Evolutionary conservation across 92 coral and sea anemone species (phyloP).

Genomic region (Umimayanthus chanpuru): DNA sequence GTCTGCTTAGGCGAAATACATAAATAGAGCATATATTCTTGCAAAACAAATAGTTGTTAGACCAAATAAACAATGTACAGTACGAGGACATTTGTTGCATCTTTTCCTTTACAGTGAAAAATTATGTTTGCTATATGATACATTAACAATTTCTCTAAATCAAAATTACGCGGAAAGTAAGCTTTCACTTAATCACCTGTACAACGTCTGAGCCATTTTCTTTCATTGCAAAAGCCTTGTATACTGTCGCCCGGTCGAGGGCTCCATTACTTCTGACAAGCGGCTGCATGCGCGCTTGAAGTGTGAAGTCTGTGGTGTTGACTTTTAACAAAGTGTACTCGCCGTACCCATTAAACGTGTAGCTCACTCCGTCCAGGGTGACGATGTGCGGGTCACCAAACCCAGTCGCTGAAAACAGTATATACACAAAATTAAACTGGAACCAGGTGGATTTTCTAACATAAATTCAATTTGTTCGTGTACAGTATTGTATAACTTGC

Average conservation of each 20-base stretch:
- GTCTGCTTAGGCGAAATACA: too few relatives aligned
- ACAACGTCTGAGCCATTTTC: slow-evolving; percentile 68
- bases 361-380: slow-evolving; percentile 52
- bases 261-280: slow-evolving; percentile 37
- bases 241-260: slow-evolving; percentile 66
- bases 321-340: slow-evolving; percentile 65
- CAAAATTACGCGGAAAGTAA: neutral
- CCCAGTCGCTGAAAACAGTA: slow-evolving; percentile 31
- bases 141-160: neutral
- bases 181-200: slow-evolving; percentile 50
- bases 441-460: neutral
- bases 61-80: too few relatives aligned
- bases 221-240: slow-evolving; percentile 69
- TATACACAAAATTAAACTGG: too few relatives aligned
- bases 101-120: too few relatives aligned
- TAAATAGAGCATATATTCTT: too few relatives aligned
- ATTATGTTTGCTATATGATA: neutral
- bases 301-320: slow-evolving; percentile 53
- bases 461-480: neutral
- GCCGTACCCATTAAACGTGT: slow-evolving; percentile 65
- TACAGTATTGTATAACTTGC: neutral
- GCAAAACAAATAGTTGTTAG: too few relatives aligned
- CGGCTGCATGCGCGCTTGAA: slow-evolving; percentile 89
- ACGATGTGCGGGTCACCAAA: slow-evolving; percentile 66
- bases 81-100: too few relatives aligned